These are phyloP conservation scores for Intellagama lesueurii DNA, from an alignment of 2,797 vertebrate genomes.

Conservation along the genomic window DNA sequence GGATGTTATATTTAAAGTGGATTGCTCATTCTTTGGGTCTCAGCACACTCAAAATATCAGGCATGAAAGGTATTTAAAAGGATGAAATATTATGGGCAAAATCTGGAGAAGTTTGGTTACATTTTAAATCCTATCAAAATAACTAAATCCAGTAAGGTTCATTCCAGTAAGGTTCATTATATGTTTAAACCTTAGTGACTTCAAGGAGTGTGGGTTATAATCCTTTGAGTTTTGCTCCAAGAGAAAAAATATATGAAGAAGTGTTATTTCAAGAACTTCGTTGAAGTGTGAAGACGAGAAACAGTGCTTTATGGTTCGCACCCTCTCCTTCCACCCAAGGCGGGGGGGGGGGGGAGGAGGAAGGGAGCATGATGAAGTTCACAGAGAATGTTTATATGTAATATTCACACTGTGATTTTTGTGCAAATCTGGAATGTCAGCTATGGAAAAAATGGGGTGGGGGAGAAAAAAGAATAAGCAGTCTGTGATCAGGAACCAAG, in stretches of 20 bases:
- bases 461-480: neutral
- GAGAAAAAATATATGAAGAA: neutral
- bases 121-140: neutral
- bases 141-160: neutral
- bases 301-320: neutral
- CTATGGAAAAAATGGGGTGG: neutral
- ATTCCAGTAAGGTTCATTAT: no score
- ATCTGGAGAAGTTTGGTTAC: neutral
- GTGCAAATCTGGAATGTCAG: neutral
- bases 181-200: neutral
- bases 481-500: no score
- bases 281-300: neutral
- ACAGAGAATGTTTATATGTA: neutral
- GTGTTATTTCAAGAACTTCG: neutral
- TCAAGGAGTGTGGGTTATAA: neutral
- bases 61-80: neutral
- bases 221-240: neutral
- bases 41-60: neutral
- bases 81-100: neutral
- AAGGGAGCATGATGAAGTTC: neutral
- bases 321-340: neutral
- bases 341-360: neutral
- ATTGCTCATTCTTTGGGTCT: neutral
- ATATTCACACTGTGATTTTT: neutral
- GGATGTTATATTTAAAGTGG: neutral